phyloP scores from a whole-genome alignment of 2,888 invertebrate species.

The Mechanitis messenoides region DNA sequence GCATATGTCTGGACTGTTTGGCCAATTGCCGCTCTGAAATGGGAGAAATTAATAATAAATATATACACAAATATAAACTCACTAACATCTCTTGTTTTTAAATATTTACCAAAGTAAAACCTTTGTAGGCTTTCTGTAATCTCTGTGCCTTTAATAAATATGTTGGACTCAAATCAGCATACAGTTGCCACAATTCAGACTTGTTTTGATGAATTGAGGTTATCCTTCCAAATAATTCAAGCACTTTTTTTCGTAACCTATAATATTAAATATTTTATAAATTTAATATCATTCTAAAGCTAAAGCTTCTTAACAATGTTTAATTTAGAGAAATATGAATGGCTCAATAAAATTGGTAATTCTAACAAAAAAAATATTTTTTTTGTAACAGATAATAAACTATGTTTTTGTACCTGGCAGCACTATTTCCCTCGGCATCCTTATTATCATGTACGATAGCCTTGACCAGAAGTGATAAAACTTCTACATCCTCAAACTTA shows the following conservation, averaged over 20 bases:
- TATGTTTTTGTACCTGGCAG: constrained; percentile 45
- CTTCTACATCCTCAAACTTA: constrained; percentile 85
- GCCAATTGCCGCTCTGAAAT: constrained; percentile 70
- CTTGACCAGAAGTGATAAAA: constrained; percentile 82
- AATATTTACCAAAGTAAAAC: constrained; percentile 77
- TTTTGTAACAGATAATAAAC: no score
- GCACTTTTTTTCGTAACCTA: constrained; percentile 73
- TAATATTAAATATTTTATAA: constrained; percentile 8
- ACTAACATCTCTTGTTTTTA: background rate
- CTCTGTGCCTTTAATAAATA: constrained; percentile 80
- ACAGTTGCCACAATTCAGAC: constrained; percentile 87
- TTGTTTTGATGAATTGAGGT: constrained; percentile 82
- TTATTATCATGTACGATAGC: constrained; percentile 80
- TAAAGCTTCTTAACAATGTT: no score
- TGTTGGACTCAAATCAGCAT: constrained; percentile 82
- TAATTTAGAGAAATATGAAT: background rate
- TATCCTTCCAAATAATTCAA: constrained; percentile 84
- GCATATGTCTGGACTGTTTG: constrained; percentile 75
- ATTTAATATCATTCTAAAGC: background rate
- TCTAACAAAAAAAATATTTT: no score
- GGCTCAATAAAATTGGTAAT: no score
- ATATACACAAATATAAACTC: background rate
- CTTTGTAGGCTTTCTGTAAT: constrained; percentile 85
- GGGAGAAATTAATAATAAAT: constrained; percentile 10
- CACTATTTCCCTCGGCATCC: constrained; percentile 78